Percentiles rank a stretch among this genome's conserved stretches.
Evolutionary conservation across 2,113 vertebrate species (phyloP).

Genomic region (Psittacula cyanocephala): DNA sequence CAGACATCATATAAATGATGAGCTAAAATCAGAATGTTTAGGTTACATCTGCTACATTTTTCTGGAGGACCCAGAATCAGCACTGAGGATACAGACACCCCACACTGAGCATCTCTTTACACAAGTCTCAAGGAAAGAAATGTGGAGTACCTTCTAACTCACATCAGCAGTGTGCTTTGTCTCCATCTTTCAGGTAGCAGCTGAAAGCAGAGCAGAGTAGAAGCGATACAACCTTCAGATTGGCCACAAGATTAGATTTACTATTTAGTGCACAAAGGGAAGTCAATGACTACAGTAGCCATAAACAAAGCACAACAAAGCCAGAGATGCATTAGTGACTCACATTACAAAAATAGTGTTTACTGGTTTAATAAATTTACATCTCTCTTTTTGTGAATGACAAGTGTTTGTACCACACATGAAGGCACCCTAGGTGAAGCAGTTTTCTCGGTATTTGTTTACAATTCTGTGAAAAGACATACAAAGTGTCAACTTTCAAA

Average conservation of each 20-base stretch:
- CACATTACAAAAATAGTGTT: constrained; percentile 76
- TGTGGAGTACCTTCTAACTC: not conserved
- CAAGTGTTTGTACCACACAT: constrained; percentile 63
- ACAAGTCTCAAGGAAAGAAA: too few species aligned
- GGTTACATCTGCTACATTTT: not conserved
- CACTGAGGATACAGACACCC: not conserved
- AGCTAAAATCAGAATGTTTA: not conserved
- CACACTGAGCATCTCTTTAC: not conserved
- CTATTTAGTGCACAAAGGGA: not conserved
- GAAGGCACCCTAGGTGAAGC: constrained; percentile 82
- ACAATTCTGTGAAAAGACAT: constrained; percentile 60
- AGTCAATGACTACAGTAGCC: not conserved
- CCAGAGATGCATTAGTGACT: constrained; percentile 25
- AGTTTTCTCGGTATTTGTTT: constrained; percentile 61
- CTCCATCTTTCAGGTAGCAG: not conserved
- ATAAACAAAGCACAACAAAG: constrained; percentile 32
- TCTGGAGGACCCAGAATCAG: not conserved
- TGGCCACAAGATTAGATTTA: not conserved
- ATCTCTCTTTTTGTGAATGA: constrained; percentile 61
- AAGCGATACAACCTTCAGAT: not conserved
- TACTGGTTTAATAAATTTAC: constrained; percentile 66
- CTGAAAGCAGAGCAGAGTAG: not conserved
- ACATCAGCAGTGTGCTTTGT: not conserved
- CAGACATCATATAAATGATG: not conserved
- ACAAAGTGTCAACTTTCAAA: constrained; percentile 52